Evolutionary conservation across 2,797 vertebrate species (phyloP), one percentile per base, ranked within the genome.

Genomic region (Chiroxiphia lanceolata): DNA sequence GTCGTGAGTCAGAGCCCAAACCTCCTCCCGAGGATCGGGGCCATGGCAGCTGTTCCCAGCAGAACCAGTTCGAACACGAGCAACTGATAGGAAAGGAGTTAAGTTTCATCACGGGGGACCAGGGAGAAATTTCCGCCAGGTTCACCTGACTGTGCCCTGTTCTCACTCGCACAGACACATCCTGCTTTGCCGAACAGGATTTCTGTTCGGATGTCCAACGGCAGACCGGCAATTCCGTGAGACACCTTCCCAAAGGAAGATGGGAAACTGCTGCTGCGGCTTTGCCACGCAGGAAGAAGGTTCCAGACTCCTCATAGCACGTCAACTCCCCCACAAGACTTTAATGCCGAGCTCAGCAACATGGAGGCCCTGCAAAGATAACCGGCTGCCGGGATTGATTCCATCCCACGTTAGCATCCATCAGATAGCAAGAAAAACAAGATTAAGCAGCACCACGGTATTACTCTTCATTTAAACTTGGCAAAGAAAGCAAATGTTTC

Each of bases 381-480:
- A 95, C 76, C 7, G 15, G 77, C 80, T 77, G 90, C 93, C 4
- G 6, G 81, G 92, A 90, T 23, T 21, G 87, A 87, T 53, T 91
- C 93, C 92, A 83, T 89, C 89, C 89, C 82, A 74, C 81, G 65
- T 82, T 65, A 50, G 74, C 86, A 92, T 71, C 95, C 92, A 86
- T 86, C 82, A 86, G 90, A 80, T 77, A 87, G 89, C 70, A 86
- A 92, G 90, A 84, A 96, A 90, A 97, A 96, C 93, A 90, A 95
- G 95, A 92, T 91, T 68, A 93, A 94, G 93, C 81, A 96, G 93
- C 59, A 82, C 92, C 63, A 44, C 34, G 8, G 89, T 87, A 95
- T 92, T 34, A 80, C 64, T 93, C 86, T 97, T 95, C 84, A 71
- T 78, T 96, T 96, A 80, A 90, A 94, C 83, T 94, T 95, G 92